A percentile compares a stretch with the other conserved stretches of the same genome.
phyloP scores from a whole-genome alignment of 1,140 invertebrate species.

The Leptinotarsa undecemlineata region DNA sequence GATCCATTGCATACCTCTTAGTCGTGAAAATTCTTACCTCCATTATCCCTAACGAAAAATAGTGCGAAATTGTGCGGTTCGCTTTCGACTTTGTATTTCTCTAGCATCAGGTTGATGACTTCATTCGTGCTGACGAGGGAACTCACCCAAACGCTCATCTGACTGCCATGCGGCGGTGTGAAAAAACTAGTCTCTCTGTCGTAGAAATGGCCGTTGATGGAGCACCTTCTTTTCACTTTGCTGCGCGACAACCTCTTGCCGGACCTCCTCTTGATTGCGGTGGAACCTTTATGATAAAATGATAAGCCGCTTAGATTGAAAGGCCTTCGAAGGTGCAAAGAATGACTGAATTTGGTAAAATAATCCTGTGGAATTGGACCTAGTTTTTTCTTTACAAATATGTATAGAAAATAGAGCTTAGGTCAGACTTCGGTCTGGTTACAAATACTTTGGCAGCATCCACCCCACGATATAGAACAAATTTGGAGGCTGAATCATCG shows the following conservation, averaged over 20 bases:
- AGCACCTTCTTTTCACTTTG: constrained; percentile 76
- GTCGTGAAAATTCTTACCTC: constrained; percentile 60
- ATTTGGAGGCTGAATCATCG: no score
- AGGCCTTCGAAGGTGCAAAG: no score
- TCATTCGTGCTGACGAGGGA: constrained; percentile 79
- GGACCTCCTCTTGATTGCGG: constrained; percentile 71
- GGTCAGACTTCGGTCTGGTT: no score
- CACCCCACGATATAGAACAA: no score
- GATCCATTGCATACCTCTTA: no score
- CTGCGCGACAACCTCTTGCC: constrained; percentile 69
- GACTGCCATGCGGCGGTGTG: constrained; percentile 81
- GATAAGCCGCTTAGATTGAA: constrained; percentile 26
- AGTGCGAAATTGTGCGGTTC: constrained; percentile 78
- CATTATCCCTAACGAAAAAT: constrained; percentile 81
- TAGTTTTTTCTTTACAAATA: no score
- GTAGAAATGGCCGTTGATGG: constrained; percentile 88
- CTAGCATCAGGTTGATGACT: constrained; percentile 82
- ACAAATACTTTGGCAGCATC: no score
- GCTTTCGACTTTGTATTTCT: constrained; percentile 87
- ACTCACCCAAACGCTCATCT: constrained; percentile 84
- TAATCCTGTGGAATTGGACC: no score
- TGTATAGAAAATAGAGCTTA: no score
- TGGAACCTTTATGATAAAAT: constrained; percentile 61
- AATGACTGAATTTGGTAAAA: no score
- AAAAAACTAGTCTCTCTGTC: constrained; percentile 87